Evolutionary conservation across 2,888 invertebrate species (phyloP).

Genomic region (Cephus spinipes): DNA sequence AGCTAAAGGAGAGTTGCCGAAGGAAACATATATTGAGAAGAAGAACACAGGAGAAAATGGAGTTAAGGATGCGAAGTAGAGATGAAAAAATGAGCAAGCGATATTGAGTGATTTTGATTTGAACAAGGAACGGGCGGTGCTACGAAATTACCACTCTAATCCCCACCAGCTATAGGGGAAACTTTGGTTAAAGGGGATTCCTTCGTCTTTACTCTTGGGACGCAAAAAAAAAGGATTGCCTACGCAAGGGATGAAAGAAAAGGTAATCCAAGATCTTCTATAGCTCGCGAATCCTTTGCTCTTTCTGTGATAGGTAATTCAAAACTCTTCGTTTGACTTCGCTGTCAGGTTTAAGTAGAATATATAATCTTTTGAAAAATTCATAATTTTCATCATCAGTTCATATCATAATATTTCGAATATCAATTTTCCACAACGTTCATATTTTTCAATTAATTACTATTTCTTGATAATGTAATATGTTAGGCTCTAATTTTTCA

Average conservation of each 20-base stretch:
- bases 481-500: no score
- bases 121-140: conserved; percentile 21
- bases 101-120: conserved; percentile 15
- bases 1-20: background rate
- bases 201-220: background rate
- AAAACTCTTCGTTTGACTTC: background rate
- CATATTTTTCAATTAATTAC: no score
- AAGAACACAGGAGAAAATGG: background rate
- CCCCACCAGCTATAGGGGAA: background rate
- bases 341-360: no score
- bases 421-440: no score
- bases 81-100: conserved; percentile 23
- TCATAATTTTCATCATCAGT: background rate
- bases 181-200: background rate
- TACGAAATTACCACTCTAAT: conserved; percentile 17
- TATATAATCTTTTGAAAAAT: background rate
- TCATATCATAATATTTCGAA: background rate
- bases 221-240: background rate
- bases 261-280: background rate
- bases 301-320: background rate
- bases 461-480: no score
- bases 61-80: conserved; percentile 12
- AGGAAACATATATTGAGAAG: conserved; percentile 13
- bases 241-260: background rate
- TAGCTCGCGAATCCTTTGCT: background rate